phyloP scores from a whole-genome alignment of 1,140 invertebrate species.

The Drosophila nannoptera region DNA sequence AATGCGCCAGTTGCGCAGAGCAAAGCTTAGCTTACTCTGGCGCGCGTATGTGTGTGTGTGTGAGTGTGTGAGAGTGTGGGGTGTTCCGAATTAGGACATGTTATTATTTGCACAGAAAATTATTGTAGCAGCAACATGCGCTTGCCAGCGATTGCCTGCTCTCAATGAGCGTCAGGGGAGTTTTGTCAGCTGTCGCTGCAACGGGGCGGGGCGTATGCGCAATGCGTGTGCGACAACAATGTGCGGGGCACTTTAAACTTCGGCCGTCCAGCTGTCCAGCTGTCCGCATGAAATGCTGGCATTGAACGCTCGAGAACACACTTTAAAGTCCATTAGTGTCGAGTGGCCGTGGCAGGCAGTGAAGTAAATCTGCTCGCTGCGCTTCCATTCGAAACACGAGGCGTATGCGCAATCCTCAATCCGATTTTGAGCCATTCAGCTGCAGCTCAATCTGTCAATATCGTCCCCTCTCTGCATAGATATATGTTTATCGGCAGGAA shows the following conservation, averaged over 20 bases:
- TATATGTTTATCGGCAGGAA: conserved; percentile 37
- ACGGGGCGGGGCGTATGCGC: conserved; percentile 62
- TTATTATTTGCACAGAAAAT: conserved; percentile 38
- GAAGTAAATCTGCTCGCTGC: conserved; percentile 2
- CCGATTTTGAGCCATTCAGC: conserved; percentile 16
- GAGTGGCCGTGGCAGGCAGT: conserved; percentile 48
- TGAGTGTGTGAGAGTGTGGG: neutral
- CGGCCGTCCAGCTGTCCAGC: conserved; percentile 13
- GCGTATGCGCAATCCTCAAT: conserved; percentile 36
- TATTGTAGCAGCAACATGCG: conserved; percentile 9
- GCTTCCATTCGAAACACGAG: conserved; percentile 37
- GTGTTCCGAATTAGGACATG: conserved; percentile 21
- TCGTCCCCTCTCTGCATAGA: conserved; percentile 29
- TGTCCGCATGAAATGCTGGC: conserved; percentile 37
- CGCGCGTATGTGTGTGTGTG: conserved; percentile 11
- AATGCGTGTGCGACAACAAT: conserved; percentile 58
- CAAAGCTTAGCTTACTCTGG: conserved; percentile 16
- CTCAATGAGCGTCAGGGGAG: conserved; percentile 13
- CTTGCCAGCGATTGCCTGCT: neutral
- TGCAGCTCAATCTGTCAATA: conserved; percentile 41
- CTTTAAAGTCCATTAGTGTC: conserved; percentile 76
- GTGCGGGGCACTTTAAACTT: conserved; percentile 47
- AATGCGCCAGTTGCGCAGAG: conserved; percentile 23
- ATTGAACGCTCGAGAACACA: conserved; percentile 65
- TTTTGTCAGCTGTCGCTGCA: conserved; percentile 44